Evolutionary conservation across 53 echinoderm and acorn worm species (phyloP).

Genomic region (Stichopus horrens): DNA sequence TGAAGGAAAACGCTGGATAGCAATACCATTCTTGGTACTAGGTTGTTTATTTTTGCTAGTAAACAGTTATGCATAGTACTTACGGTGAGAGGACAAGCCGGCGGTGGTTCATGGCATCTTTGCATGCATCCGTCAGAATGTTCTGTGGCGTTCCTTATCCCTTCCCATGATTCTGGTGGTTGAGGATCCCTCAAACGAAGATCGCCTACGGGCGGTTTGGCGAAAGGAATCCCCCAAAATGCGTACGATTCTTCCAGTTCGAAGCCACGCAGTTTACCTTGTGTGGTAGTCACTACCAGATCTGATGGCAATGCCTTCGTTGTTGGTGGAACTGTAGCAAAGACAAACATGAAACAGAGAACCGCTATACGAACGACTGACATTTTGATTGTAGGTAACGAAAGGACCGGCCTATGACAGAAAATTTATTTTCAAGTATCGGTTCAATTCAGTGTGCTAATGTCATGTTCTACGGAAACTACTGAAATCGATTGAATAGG

Average conservation of each 20-base stretch:
- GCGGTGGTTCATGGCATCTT: constrained; percentile 40
- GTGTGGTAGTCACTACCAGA: constrained; percentile 18
- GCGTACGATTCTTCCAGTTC: constrained; percentile 40
- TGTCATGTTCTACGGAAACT: too few species aligned
- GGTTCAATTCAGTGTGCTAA: too few species aligned
- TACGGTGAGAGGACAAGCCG: constrained; percentile 35
- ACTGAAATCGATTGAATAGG: too few species aligned
- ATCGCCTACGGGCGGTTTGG: constrained; percentile 39
- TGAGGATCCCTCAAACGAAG: constrained; percentile 28
- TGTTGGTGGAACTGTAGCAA: background rate
- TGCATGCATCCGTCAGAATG: constrained; percentile 44
- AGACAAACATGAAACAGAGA: background rate
- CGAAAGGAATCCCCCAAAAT: constrained; percentile 54
- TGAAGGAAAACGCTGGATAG: background rate
- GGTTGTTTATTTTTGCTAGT: too few species aligned
- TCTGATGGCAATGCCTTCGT: constrained; percentile 17
- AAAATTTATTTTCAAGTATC: too few species aligned
- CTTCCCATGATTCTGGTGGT: background rate
- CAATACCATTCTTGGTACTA: too few species aligned
- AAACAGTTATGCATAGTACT: background rate
- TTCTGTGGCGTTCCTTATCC: constrained; percentile 16
- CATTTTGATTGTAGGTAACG: background rate
- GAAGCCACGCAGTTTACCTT: constrained; percentile 37
- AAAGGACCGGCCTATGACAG: too few species aligned
- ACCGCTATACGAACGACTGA: background rate